phyloP scores from a whole-genome alignment of 2,113 vertebrate species.

The Sturnus vulgaris region DNA sequence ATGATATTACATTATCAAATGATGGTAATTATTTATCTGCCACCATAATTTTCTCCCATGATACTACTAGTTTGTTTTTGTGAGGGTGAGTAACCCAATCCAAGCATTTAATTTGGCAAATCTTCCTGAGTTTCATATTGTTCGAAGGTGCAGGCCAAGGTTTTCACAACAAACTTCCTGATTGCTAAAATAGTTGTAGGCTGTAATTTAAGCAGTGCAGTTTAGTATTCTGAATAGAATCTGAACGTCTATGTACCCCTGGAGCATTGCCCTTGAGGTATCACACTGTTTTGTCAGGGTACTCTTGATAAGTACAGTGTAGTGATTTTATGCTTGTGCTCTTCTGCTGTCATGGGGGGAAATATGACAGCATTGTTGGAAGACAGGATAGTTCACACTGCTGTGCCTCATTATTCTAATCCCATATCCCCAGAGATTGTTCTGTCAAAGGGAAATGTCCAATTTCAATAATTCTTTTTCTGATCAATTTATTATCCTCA shows the following conservation, averaged over 20 bases:
- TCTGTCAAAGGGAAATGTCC: neutral
- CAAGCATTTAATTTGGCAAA: neutral
- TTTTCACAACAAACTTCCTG: neutral
- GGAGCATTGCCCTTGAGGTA: neutral
- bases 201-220: neutral
- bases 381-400: neutral
- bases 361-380: neutral
- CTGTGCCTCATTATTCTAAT: neutral
- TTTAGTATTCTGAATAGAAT: neutral
- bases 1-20: neutral
- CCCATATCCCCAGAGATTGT: neutral
- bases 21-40: neutral
- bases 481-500: constrained; percentile 11
- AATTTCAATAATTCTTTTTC: constrained; percentile 20
- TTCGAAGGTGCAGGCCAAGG: neutral
- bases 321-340: neutral
- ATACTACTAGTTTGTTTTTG: neutral
- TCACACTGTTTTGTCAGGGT: neutral
- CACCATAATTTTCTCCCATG: neutral
- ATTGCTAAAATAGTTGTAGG: neutral
- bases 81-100: neutral
- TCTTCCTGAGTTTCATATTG: neutral
- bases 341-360: neutral
- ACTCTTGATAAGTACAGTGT: neutral
- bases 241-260: neutral